These are phyloP conservation scores for Cottoperca gobio DNA, from an alignment of 2,797 vertebrate genomes.

Conservation along the genomic window DNA sequence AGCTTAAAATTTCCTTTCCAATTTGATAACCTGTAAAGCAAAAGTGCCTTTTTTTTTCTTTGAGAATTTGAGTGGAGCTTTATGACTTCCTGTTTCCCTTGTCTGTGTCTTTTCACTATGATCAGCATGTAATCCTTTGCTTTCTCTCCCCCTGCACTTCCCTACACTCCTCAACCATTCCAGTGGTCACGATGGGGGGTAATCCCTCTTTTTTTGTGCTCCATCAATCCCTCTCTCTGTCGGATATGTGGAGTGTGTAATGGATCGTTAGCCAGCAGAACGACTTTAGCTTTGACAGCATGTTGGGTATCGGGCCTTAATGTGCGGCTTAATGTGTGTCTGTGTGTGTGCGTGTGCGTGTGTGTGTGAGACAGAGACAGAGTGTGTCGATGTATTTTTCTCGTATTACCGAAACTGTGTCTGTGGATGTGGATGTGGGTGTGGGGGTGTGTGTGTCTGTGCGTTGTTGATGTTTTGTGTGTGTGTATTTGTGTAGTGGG, in stretches of 20 bases:
- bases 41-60: neutral
- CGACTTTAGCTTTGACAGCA: constrained; percentile 69
- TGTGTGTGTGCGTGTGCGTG: constrained; percentile 15
- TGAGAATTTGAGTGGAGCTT: constrained; percentile 19
- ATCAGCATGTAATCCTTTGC: constrained; percentile 62
- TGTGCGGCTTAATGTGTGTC: constrained; percentile 53
- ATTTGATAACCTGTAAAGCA: constrained; percentile 21
- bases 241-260: constrained; percentile 70
- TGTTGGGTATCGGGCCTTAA: constrained; percentile 60
- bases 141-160: constrained; percentile 28
- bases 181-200: constrained; percentile 51
- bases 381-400: constrained; percentile 31
- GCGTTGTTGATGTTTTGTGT: constrained; percentile 37
- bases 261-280: constrained; percentile 77
- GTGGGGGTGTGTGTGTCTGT: constrained; percentile 18
- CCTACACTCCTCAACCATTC: constrained; percentile 27
- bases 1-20: constrained; percentile 8
- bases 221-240: constrained; percentile 58
- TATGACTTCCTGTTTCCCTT: constrained; percentile 31
- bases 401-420: constrained; percentile 39
- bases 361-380: no score
- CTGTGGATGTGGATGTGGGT: no score
- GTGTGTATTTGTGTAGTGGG: constrained; percentile 43
- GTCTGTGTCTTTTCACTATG: constrained; percentile 36
- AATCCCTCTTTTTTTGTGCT: constrained; percentile 67